A percentile compares a stretch with the other conserved stretches of the same genome.
Evolutionary conservation across 2,797 vertebrate genomes (phyloP).

Genomic region (Alfaro cultratus): DNA sequence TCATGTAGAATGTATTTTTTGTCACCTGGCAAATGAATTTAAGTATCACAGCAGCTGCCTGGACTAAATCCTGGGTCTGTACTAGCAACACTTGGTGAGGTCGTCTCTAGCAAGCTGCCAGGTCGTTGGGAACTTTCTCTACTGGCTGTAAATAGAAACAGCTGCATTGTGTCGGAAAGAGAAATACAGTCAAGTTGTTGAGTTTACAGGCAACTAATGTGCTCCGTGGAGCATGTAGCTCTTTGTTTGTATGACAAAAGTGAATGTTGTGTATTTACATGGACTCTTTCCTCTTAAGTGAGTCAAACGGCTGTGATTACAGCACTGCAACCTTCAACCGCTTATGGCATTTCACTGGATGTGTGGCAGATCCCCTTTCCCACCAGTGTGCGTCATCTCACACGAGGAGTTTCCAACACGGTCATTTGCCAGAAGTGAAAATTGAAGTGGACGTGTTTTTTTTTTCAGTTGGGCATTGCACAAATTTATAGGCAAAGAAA

Average conservation of each 20-base stretch:
- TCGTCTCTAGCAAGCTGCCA: not conserved
- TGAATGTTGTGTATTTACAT: not conserved
- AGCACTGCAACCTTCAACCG: constrained; percentile 1
- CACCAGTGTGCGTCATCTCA: constrained; percentile 42
- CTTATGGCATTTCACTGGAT: constrained; percentile 24
- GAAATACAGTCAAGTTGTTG: not conserved
- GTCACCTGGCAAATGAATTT: not conserved
- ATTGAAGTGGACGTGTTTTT: constrained; percentile 41
- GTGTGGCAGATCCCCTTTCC: constrained; percentile 36
- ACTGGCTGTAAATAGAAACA: not conserved
- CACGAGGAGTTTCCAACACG: constrained; percentile 30
- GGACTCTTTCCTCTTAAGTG: not conserved
- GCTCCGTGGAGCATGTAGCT: not conserved
- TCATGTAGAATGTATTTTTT: not conserved
- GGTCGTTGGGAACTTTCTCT: not conserved
- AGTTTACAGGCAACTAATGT: not conserved
- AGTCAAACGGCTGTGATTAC: not conserved
- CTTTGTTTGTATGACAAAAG: not conserved
- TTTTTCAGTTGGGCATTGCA: constrained; percentile 56
- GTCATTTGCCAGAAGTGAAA: constrained; percentile 39
- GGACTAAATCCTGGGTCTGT: not conserved
- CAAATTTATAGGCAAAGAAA: constrained; percentile 60
- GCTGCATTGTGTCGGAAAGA: not conserved
- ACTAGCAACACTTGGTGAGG: not conserved
- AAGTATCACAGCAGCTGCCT: not conserved